phyloP scores from a whole-genome alignment of 2,797 vertebrate genomes.

The Crocodylus rhombifer region DNA sequence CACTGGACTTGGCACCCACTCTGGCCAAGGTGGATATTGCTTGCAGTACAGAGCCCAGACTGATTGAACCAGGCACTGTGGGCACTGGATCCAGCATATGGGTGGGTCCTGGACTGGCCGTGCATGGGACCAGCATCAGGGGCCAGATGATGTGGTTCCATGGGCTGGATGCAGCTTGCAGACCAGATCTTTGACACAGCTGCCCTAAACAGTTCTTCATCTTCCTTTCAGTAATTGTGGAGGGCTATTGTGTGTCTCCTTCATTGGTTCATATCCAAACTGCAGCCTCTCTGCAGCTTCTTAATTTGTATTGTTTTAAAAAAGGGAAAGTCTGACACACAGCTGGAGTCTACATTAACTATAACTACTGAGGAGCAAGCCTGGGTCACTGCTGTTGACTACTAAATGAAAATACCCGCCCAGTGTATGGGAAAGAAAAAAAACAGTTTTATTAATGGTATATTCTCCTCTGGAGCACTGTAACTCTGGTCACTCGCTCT shows the following conservation, averaged over 20 bases:
- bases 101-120: too few species aligned
- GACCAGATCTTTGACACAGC: not conserved
- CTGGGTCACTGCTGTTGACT: not conserved
- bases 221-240: not conserved
- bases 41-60: too few species aligned
- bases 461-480: too few species aligned
- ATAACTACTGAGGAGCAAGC: not conserved
- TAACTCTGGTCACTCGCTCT: too few species aligned
- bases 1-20: too few species aligned
- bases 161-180: too few species aligned
- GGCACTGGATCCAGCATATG: too few species aligned
- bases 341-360: not conserved
- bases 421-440: not conserved
- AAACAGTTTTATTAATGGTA: too few species aligned
- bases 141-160: too few species aligned
- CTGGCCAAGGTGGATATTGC: too few species aligned
- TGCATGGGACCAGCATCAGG: too few species aligned
- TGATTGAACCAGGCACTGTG: too few species aligned
- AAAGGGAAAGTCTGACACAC: not conserved
- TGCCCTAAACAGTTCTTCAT: not conserved
- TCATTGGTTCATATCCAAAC: not conserved
- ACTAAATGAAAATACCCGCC: not conserved
- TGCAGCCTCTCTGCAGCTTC: not conserved
- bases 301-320: not conserved
- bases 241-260: not conserved